A percentile compares a stretch with the other conserved stretches of the same genome.
Conservation (phyloP, 2,888 invertebrate genomes). For the Acleris emargana region DNA sequence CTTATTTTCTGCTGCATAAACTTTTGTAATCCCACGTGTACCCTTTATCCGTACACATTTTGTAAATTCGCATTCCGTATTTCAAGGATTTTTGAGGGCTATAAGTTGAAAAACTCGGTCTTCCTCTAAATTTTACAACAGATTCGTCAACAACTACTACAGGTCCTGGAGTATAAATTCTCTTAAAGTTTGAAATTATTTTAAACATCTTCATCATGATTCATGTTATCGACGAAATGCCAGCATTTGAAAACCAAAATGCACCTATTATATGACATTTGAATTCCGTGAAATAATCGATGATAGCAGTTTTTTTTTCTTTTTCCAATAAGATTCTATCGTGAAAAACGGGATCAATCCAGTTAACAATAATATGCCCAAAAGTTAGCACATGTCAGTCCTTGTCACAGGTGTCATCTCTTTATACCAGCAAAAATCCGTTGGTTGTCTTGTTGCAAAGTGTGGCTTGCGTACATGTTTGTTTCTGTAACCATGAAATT, state of each 20-base stretch:
- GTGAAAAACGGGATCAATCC: too few relatives aligned
- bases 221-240: constrained; percentile 37
- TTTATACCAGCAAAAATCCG: neutral
- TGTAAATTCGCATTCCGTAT: constrained; percentile 40
- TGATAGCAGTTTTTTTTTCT: neutral
- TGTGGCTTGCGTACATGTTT: neutral
- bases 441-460: neutral
- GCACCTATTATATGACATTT: constrained; percentile 28
- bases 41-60: constrained; percentile 36
- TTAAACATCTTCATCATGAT: constrained; percentile 33
- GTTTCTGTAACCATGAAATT: neutral
- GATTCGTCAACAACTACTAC: constrained; percentile 38
- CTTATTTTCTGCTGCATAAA: constrained; percentile 37
- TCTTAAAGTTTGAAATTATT: constrained; percentile 33
- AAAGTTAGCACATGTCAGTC: neutral
- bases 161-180: constrained; percentile 37
- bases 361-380: neutral
- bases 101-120: constrained; percentile 26
- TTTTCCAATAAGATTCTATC: too few relatives aligned
- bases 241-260: constrained; percentile 35
- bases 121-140: constrained; percentile 37
- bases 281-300: neutral
- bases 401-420: neutral
- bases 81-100: constrained; percentile 34
- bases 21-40: constrained; percentile 37